phyloP scores from a whole-genome alignment of 2,888 invertebrate species.

The Ectemnius cavifrons region DNA sequence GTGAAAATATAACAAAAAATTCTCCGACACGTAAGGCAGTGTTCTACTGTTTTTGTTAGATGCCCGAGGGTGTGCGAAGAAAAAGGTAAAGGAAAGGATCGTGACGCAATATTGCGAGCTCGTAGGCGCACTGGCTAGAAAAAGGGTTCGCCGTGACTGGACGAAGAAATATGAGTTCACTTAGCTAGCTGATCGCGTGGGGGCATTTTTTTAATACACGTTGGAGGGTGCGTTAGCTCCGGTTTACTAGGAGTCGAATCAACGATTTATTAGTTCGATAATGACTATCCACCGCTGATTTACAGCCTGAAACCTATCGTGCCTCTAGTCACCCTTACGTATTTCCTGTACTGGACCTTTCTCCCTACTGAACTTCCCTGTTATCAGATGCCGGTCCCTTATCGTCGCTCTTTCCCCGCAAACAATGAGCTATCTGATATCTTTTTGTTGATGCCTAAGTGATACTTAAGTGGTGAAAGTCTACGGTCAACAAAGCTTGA shows the following conservation, averaged over 20 bases:
- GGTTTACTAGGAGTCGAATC: background rate
- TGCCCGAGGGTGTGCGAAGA: constrained; percentile 14
- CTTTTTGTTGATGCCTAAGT: too few species aligned
- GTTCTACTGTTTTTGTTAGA: background rate
- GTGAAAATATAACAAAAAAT: constrained; percentile 1
- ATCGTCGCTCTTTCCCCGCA: too few species aligned
- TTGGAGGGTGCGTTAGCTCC: too few species aligned
- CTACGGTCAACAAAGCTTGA: constrained; percentile 29
- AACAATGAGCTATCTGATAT: too few species aligned
- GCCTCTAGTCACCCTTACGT: background rate
- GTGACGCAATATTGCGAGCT: constrained; percentile 27
- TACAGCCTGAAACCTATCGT: background rate
- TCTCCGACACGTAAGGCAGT: background rate
- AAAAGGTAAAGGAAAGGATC: constrained; percentile 22
- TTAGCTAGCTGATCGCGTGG: constrained; percentile 12
- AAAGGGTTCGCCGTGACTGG: constrained; percentile 26
- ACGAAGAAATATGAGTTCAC: constrained; percentile 45
- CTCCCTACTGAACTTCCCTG: too few species aligned
- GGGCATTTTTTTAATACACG: constrained; percentile 24
- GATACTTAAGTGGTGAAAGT: background rate
- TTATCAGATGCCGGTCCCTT: too few species aligned
- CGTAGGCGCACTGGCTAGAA: constrained; percentile 28
- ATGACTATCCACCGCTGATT: constrained; percentile 28
- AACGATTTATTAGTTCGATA: constrained; percentile 26
- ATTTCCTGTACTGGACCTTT: background rate